Evolutionary conservation across 1,140 invertebrate genomes (phyloP), one percentile per base, ranked within the genome.

Genomic region (Berghia stephanieae): DNA sequence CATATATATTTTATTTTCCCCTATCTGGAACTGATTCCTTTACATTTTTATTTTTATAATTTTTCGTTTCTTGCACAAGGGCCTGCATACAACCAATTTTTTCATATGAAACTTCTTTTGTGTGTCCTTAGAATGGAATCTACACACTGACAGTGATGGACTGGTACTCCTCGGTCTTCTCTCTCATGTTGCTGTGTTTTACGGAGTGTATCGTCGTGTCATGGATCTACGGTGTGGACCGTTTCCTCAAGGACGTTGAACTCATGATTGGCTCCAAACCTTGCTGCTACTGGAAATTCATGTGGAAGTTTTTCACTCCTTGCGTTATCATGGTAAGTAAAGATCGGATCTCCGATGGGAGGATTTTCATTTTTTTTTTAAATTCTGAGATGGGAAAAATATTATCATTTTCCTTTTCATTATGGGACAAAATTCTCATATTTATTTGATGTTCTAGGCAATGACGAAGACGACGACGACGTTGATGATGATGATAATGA

Each of bases 121-220:
- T 57, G 72, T 46, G 84, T 78, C 67, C 77, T 52, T 73, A 89
- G 84, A 86, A 93, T 83, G 94, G 94, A 3, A 94, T 95, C 92
- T 95, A 94, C 85, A 94, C 94, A 92, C 89, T 95, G 16, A 94
- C 95, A 85, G 84, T 96, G 70, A 94, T 95, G 92, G 94, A 95
- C 84, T 95, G 94, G 85, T 95, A 96, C 83, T 94, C 94, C 2
- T 94, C 94, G 16, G 94, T 94, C 83, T 95, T 94, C 92, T 95
- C 94, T 16, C 94, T 95, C 0, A 88, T 95, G 60, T 89, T 95
- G 21, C 94, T 95, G 63, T 94, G 94, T 8, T 93, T 90, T 21
- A 80, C 84, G 6, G 90, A 91, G 83, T 88, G 87, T 81, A 79
- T 90, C 43, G 85, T 88, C 21, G 84, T 90, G 68, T 83, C 85